Evolutionary conservation across 2,888 invertebrate species (phyloP), one percentile per base, ranked within the genome.

Genomic region (Xestia c-nigrum): DNA sequence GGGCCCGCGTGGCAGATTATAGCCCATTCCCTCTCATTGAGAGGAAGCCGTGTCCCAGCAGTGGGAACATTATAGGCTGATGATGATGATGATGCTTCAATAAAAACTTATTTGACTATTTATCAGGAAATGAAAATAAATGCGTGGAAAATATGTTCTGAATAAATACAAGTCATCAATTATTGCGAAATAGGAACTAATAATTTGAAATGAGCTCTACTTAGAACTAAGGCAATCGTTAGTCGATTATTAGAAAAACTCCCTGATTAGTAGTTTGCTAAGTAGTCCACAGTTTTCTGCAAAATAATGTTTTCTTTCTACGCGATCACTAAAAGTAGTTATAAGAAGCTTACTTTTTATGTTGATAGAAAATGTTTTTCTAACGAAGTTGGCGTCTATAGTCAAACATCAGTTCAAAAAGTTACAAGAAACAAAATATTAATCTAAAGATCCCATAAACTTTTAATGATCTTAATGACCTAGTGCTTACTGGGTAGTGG

Each of bases 191-290:
- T 82, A 65, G 24, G 77, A 65, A 64, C 55, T 46, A 47, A 61
- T 40, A 38, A 69, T 69, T 73, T 52, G 21, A 57, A 75, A 69
- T n/a, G 38, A 52, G n/a, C 24, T 65, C 43, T 73, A 59, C 71
- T 67, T 43, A 47, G 21, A 72, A 83, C 31, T 83, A 76, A 76
- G 5, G 31, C 47, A 61, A 52, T 21, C 19, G 38, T 76, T 55
- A 38, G 14, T 40, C 31, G 38, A 50, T 82, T 76, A 52, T 47
- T 40, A 55, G 77, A 83, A 83, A 83, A 67, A 40, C 59, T 61
- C 52, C 14, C 3, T 55, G 76, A 75, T 57, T 57, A 43, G 47
- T 52, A 80, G 61, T 74, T 81, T 43, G 55, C 43, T 57, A 78
- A 82, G 55, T 82, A 64, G 55, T 43, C 55, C 10, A 57, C 47